Percentiles rank a stretch among this genome's conserved stretches.
Evolutionary conservation across 2,888 invertebrate species (phyloP).

Genomic region (Platycheirus rosarum): DNA sequence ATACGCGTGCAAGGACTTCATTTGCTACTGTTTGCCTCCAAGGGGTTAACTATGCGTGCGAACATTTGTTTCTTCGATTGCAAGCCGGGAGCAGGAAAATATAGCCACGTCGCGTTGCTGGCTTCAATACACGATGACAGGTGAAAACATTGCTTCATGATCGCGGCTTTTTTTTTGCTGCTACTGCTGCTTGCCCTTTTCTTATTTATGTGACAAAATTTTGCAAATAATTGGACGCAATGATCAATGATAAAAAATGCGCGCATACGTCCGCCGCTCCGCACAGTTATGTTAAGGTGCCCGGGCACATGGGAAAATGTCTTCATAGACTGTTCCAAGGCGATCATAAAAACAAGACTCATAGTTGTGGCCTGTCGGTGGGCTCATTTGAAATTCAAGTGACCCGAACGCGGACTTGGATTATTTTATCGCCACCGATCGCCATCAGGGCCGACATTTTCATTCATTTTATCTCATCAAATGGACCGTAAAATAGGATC

Average conservation of each 20-base stretch:
- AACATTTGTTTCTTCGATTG: constrained; percentile 66
- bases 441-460: constrained; percentile 17
- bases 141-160: constrained; percentile 56
- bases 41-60: constrained; percentile 55
- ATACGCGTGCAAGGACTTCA: constrained; percentile 55
- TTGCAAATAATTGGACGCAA: constrained; percentile 82
- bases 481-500: constrained; percentile 74
- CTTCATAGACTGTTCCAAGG: constrained; percentile 49
- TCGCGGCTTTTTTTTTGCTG: constrained; percentile 1
- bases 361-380: constrained; percentile 3
- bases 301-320: constrained; percentile 26
- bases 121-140: constrained; percentile 49
- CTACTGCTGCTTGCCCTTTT: constrained; percentile 69
- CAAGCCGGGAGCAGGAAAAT: constrained; percentile 5
- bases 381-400: constrained; percentile 68
- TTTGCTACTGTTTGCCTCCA: constrained; percentile 65
- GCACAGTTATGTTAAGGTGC: neutral
- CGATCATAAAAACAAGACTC: constrained; percentile 17
- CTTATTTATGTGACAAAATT: constrained; percentile 83
- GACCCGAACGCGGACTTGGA: constrained; percentile 11
- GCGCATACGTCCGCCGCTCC: neutral
- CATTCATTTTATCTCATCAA: constrained; percentile 60
- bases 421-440: constrained; percentile 28
- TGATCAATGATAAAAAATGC: constrained; percentile 69
- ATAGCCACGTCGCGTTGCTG: neutral